Evolutionary conservation across 2,888 invertebrate genomes (phyloP).

Genomic region (Dryomyza anilis): DNA sequence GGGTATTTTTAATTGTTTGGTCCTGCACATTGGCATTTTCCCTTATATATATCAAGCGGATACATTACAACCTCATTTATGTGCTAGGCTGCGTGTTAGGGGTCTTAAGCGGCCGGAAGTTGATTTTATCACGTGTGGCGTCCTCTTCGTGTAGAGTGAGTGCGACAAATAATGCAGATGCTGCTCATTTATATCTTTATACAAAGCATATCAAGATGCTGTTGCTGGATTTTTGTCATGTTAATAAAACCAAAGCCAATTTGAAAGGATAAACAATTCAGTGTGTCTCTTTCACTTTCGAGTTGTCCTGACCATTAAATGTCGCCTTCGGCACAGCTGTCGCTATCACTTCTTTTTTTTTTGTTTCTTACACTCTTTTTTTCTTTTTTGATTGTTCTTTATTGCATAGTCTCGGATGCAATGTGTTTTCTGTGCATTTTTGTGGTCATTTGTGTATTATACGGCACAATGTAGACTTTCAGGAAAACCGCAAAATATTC

Average conservation of each 20-base stretch:
- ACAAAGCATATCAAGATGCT: neutral
- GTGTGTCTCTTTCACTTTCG: conserved; percentile 2
- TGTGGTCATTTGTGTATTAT: neutral
- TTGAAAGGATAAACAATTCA: too few relatives aligned
- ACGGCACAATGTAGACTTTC: too few relatives aligned
- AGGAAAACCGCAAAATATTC: neutral
- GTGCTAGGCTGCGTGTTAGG: too few relatives aligned
- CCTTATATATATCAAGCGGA: neutral
- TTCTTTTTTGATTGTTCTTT: neutral
- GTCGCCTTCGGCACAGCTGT: neutral
- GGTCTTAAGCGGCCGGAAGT: conserved; percentile 17
- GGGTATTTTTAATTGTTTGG: neutral
- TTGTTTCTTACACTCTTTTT: neutral
- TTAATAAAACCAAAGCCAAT: conserved; percentile 12
- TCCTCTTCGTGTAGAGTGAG: neutral
- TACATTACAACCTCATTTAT: neutral
- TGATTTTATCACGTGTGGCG: conserved; percentile 21
- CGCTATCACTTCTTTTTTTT: neutral
- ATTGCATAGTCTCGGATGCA: too few relatives aligned
- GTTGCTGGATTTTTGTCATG: neutral
- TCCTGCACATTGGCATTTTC: neutral
- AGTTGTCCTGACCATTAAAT: neutral
- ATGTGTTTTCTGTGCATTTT: too few relatives aligned
- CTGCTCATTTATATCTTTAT: neutral
- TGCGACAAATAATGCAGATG: neutral